These are phyloP conservation scores for Cerastis leucographa DNA, from an alignment of 2,888 invertebrate genomes.

Conservation along the genomic window DNA sequence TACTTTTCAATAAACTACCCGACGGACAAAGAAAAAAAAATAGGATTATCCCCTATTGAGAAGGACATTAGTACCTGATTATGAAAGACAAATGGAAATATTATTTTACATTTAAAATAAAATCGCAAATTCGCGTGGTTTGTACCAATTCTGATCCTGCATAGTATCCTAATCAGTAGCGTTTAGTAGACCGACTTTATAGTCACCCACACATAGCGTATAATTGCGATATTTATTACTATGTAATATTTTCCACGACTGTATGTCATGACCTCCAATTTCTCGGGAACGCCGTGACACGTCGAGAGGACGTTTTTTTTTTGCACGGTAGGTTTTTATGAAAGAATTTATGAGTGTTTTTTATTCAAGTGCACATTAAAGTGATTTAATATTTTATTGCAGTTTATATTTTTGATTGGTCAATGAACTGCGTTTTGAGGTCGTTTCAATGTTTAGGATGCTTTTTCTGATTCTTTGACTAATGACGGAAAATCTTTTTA, in stretches of 20 bases:
- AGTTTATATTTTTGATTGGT: constrained; percentile 31
- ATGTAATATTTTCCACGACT: constrained; percentile 30
- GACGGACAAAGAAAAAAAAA: too few relatives aligned
- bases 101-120: neutral
- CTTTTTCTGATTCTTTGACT: constrained; percentile 5
- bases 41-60: too few relatives aligned
- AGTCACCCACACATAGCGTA: constrained; percentile 54
- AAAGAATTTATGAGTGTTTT: constrained; percentile 22
- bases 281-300: constrained; percentile 36
- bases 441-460: constrained; percentile 29
- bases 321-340: constrained; percentile 36
- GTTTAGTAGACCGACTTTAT: constrained; percentile 44
- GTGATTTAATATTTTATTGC: constrained; percentile 42
- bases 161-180: constrained; percentile 45
- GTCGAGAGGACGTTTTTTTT: constrained; percentile 42
- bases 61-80: neutral
- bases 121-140: constrained; percentile 22
- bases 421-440: constrained; percentile 42
- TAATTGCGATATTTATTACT: constrained; percentile 39
- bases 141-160: constrained; percentile 23
- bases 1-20: too few relatives aligned
- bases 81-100: neutral
- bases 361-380: neutral
- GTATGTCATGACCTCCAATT: constrained; percentile 35
- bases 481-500: neutral